Evolutionary conservation across 2,797 vertebrate species (phyloP), one percentile per base, ranked within the genome.

Genomic region (Characodon lateralis): DNA sequence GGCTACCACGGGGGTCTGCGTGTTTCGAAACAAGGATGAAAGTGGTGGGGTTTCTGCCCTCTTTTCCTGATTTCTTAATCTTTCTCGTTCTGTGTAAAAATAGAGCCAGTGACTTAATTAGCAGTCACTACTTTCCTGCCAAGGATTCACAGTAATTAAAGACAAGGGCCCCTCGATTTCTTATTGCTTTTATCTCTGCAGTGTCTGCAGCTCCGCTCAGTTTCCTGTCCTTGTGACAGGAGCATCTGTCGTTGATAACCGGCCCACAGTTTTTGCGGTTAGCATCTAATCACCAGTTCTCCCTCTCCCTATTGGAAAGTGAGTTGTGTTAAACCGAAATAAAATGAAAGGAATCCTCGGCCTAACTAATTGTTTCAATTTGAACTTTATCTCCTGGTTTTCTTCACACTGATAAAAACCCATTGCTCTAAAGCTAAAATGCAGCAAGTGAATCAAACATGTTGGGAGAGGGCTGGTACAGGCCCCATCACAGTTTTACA

Each of bases 401-500:
- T 82, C 83, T 85, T 89, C 76, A 86, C 85, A 88, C 78, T 13
- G 58, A 83, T 84, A 69, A 24, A 79, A 74, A 85, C 22, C 76
- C 75, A 69, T 75, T 48, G 78, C 73, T 74, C 71, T 72, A 61
- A 79, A 84, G 89, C 87, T 87, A 90, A 92, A 88, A 71, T 6
- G n/a, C 5, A 12, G 10, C 9, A 43, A 14, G 70, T 70, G 78
- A 88, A 82, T 88, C 74, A 85, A 85, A 83, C 71, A 70, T 76
- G 86, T 82, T 35, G 28, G 83, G 83, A 73, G 75, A 7, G 43
- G 35, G 35, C 35, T 35, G 35, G 91, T 93, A 94, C 95, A 95
- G 96, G 96, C 94, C 95, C 95, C 96, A 91, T 94, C 95, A 94
- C 94, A 96, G 96, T 97, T 97, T 97, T 96, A 97, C 96, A 97